phyloP scores from a whole-genome alignment of 2,888 invertebrate species.

The Pogonocherus hispidulus region DNA sequence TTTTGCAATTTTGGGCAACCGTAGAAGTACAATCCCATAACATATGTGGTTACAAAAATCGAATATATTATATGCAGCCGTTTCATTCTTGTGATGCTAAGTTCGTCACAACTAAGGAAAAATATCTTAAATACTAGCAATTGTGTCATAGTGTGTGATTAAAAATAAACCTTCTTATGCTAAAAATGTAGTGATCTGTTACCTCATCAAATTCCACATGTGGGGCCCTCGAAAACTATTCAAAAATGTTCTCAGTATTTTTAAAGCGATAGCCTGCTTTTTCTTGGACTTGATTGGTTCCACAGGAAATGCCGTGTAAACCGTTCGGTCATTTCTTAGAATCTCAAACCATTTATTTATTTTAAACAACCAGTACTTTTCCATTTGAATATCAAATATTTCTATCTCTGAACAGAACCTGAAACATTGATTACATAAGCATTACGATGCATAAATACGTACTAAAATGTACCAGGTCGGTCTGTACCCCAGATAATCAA shows the following conservation, averaged over 20 bases:
- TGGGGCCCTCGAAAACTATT: conserved; percentile 13
- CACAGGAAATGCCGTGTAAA: conserved; percentile 21
- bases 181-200: no score
- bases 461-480: conserved; percentile 53
- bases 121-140: no score
- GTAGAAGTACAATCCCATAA: conserved; percentile 45
- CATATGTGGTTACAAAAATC: conserved; percentile 47
- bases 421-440: background rate
- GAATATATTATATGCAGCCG: conserved; percentile 52
- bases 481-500: conserved; percentile 54
- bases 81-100: conserved; percentile 44
- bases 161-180: no score
- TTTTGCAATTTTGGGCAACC: conserved; percentile 49
- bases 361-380: conserved; percentile 51
- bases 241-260: background rate
- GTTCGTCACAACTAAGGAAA: conserved; percentile 42
- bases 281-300: conserved; percentile 11
- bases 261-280: background rate
- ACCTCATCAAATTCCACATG: conserved; percentile 25
- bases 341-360: conserved; percentile 51
- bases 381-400: conserved; percentile 53
- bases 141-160: no score
- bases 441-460: background rate
- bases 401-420: conserved; percentile 55
- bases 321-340: conserved; percentile 19